Percentiles rank a stretch among this genome's conserved stretches.
phyloP scores from a whole-genome alignment of 2,797 vertebrate species.

The Graptemys geographica region DNA sequence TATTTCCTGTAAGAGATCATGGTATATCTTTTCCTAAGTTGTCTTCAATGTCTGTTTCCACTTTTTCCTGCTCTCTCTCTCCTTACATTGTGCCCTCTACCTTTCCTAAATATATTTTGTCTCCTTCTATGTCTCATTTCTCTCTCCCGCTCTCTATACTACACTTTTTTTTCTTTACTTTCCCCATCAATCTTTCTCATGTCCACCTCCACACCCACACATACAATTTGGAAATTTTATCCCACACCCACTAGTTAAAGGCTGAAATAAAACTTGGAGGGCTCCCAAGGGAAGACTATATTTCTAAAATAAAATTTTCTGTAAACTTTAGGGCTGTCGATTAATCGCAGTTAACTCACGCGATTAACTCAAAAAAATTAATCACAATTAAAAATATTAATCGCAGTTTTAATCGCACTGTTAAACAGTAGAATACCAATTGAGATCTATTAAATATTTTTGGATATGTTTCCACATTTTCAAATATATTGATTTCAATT shows the following conservation, averaged over 20 bases:
- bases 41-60: neutral
- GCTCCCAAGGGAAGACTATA: too few species aligned
- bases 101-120: neutral
- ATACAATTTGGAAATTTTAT: neutral
- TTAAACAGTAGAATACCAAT: too few species aligned
- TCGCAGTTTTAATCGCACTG: too few species aligned
- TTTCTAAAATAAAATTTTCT: neutral
- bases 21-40: neutral
- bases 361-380: too few species aligned
- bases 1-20: neutral
- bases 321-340: neutral
- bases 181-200: neutral
- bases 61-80: neutral
- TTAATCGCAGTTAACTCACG: too few species aligned
- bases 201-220: neutral
- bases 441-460: too few species aligned
- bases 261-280: too few species aligned
- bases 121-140: neutral
- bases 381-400: too few species aligned
- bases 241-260: too few species aligned
- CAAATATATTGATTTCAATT: too few species aligned
- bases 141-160: neutral
- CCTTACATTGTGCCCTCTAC: neutral
- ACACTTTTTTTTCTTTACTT: neutral
- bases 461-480: too few species aligned